phyloP scores from a whole-genome alignment of 2,888 invertebrate species.

The Daptonema setosum region DNA sequence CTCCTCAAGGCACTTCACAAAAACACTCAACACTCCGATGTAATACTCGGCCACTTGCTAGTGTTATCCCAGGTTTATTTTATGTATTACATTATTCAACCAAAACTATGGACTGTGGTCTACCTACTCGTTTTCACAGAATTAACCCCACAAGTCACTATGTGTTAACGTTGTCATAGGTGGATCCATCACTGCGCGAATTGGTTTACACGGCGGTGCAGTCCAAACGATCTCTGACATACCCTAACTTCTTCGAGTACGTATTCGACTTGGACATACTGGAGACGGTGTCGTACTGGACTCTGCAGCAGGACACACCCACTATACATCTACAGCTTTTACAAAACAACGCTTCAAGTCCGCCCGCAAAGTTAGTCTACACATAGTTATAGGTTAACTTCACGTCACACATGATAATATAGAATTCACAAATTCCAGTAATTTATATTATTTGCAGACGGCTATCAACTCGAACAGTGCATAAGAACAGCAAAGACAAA shows the following conservation, averaged over 20 bases:
- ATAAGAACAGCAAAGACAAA: no score
- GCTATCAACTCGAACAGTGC: not conserved
- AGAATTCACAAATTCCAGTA: not conserved
- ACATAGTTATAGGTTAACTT: not conserved
- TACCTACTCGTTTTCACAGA: not conserved
- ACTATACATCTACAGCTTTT: not conserved
- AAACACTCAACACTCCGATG: no score
- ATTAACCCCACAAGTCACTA: not conserved
- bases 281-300: not conserved
- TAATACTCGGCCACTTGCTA: not conserved
- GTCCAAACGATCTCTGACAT: not conserved
- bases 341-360: not conserved
- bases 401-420: not conserved
- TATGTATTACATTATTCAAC: no score
- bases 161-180: not conserved
- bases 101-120: no score
- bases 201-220: not conserved
- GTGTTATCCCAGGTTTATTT: not conserved
- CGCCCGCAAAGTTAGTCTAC: no score
- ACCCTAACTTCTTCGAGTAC: not conserved
- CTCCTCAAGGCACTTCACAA: no score
- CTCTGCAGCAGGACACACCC: not conserved
- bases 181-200: not conserved
- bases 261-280: not conserved
- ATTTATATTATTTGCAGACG: not conserved